Base-by-base conservation (phyloP, 2,797 vertebrate species). In the Hemitrygon akajei region DNA sequence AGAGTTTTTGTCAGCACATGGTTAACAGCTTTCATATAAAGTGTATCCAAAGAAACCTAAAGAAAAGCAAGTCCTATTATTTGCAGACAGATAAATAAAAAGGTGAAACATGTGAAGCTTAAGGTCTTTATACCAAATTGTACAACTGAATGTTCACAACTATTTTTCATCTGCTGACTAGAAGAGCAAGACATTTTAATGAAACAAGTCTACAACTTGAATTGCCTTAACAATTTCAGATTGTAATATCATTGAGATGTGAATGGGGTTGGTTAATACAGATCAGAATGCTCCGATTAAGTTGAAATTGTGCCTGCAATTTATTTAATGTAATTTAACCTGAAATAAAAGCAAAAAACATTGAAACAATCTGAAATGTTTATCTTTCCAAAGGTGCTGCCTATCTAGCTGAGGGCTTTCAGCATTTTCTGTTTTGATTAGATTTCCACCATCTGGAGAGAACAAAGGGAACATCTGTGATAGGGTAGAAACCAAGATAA, bases 1-100 rank as follows among this genome's bases (percentile, higher is more conserved):
- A 99, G 94, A 82, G 96, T 97, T 93, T 97, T 98, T 94, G 99
- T 97, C 96, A 99, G 99, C 92, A 98, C 95, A 0, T 98, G 97
- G 94, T 97, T 98, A 34, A 97, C 98, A 0, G 98, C 97, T 2
- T 97, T 97, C 97, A 99, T 97, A 94, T 99, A 97, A 5, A 99
- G 96, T 69, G 97, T 98, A 93, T 99, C 98, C 93, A 98, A 96
- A 91, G 97, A 98, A 95, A 98, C 97, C 99, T 97, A 22, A 25
- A 63, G 12, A 40, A 56, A 77, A 77, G n/a, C 3, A 76, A 77
- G 16, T 37, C 12, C 20, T 6, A 94, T 47, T 73, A 63, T 91
- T 9, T n/a, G 56, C 18, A 80, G 25, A 25, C 37, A 79, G 75
- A 93, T 37, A 34, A 76, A 60, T 3, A 34, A 63, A 91, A 73